A percentile compares a stretch with the other conserved stretches of the same genome.
Conservation (phyloP, 1,140 invertebrate genomes). For the Caenorhabditis inopinata region DNA sequence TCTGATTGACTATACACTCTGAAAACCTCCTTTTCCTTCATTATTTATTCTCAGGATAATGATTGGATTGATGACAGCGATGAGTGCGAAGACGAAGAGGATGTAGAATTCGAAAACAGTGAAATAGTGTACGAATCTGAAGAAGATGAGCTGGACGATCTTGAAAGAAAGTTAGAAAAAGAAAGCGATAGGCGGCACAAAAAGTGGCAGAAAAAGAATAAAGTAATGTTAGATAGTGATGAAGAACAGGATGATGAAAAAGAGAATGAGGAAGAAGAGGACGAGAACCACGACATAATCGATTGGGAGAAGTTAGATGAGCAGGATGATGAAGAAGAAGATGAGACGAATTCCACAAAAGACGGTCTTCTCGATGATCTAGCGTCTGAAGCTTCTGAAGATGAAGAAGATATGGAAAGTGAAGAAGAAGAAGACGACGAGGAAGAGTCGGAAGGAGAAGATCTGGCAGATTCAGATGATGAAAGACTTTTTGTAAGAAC, state of each 20-base stretch:
- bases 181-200: background rate
- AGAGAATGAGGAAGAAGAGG: background rate
- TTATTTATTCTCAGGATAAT: background rate
- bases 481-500: conserved; percentile 20
- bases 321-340: background rate
- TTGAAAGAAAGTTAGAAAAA: background rate
- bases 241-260: background rate
- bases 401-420: background rate
- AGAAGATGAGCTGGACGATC: background rate
- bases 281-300: background rate
- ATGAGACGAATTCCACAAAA: background rate
- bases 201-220: conserved; percentile 3
- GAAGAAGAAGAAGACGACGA: background rate
- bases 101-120: background rate
- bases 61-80: background rate
- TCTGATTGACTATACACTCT: no score
- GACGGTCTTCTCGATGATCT: background rate
- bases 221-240: background rate
- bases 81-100: background rate
- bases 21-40: no score
- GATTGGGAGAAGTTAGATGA: background rate
- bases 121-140: conserved; percentile 12
- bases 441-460: background rate
- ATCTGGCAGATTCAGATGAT: background rate
- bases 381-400: background rate